Evolutionary conservation across 2,888 invertebrate species (phyloP), one percentile per base, ranked within the genome.

Genomic region (Lissonota sp.): DNA sequence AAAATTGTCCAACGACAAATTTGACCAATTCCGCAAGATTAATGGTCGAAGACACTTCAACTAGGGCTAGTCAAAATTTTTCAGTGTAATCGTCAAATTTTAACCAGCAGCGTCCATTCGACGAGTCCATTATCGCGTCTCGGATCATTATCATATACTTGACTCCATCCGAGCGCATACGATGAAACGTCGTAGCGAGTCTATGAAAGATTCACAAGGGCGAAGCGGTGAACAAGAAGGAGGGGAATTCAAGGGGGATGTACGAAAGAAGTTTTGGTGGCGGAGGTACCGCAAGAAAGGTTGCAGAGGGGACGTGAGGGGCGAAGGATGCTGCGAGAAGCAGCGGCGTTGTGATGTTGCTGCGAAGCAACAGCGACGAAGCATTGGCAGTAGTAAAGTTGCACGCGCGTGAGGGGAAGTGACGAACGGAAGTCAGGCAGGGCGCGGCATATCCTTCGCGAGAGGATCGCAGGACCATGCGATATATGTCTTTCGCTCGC

Each of bases 401-500:
- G 8, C 57, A 58, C 51, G 77, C 42, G 73, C 12, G 55, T 57
- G 90, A 89, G 90, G 88, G 89, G 88, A 74, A 76, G 77, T 67
- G 75, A 60, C 81, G 76, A 83, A 79, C 82, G 80, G 82, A 82
- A 80, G 79, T 77, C 76, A 80, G 79, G 74, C 76, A 82, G 83
- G 82, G 85, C 84, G 84, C 82, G 80, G 84, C 79, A 84, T 83
- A 79, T 87, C 86, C 6, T n/a, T 26, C 16, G 49, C 64, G 44
- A 42, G 26, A 8, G 58, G 58, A 58, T 46, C 42, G 51, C 74
- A 37, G 49, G 49, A 60, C 49, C 26, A 26, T 26, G 88, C 88
- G 90, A 90, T 90, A 91, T 91, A 91, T 91, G 91, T 26, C 91
- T 91, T 91, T 91, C 90, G 88, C 6, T n/a, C 10, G n/a, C 8